These are phyloP conservation scores for Yponomeuta plumbellus DNA, from an alignment of 2,888 invertebrate species.

Conservation along the genomic window DNA sequence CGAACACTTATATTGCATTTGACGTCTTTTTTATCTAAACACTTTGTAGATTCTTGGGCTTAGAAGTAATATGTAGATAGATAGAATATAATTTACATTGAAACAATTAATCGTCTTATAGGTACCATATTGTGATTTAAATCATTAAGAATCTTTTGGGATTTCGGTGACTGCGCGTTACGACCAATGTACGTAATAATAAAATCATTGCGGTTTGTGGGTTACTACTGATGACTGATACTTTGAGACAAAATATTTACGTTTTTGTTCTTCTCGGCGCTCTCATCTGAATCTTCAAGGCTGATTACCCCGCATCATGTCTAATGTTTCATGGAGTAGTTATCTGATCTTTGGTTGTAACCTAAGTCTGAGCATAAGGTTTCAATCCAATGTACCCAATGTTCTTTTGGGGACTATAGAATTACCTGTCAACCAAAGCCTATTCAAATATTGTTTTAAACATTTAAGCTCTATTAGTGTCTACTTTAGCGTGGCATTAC, in stretches of 20 bases:
- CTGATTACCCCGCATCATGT: constrained; percentile 47
- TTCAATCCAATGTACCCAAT: not conserved
- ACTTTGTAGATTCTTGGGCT: too few species aligned
- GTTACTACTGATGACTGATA: not conserved
- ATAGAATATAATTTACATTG: too few species aligned
- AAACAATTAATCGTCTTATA: too few species aligned
- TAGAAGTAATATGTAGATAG: too few species aligned
- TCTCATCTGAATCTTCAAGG: constrained; percentile 25
- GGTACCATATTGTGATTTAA: too few species aligned
- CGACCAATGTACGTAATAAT: not conserved
- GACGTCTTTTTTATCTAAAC: constrained; percentile 1
- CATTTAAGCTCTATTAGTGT: constrained; percentile 19
- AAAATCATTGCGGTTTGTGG: not conserved
- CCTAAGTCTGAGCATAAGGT: not conserved
- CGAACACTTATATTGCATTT: too few species aligned
- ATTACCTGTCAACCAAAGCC: not conserved
- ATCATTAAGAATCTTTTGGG: too few species aligned
- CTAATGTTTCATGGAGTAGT: constrained; percentile 28
- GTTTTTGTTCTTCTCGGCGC: not conserved
- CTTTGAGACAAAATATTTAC: not conserved
- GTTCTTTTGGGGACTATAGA: not conserved
- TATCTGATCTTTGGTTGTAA: not conserved
- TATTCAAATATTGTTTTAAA: constrained; percentile 1
- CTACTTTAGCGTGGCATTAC: constrained; percentile 15
- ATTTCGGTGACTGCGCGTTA: too few species aligned